Conservation (phyloP, 1,140 invertebrate genomes). For the Nasonia giraulti region DNA sequence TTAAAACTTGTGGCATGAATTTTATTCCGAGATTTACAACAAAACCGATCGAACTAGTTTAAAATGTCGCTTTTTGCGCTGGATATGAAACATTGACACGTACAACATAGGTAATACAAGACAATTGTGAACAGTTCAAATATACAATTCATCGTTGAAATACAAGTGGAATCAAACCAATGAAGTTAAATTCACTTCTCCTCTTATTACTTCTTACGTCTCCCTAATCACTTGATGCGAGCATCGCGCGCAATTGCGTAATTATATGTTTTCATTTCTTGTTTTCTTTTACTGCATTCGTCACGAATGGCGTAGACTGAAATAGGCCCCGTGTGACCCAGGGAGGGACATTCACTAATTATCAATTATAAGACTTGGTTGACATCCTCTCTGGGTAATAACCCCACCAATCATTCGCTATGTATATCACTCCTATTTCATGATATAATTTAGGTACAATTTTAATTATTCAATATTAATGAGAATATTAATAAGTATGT, state of each 20-base stretch:
- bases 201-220: constrained; percentile 54
- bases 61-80: constrained; percentile 70
- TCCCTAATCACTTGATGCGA: constrained; percentile 51
- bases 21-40: constrained; percentile 74
- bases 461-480: constrained; percentile 76
- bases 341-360: constrained; percentile 68
- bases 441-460: constrained; percentile 75
- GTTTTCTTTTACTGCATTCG: constrained; percentile 46
- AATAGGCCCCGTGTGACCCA: constrained; percentile 70
- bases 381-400: constrained; percentile 67
- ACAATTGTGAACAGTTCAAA: constrained; percentile 70
- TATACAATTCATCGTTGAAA: constrained; percentile 66
- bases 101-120: constrained; percentile 74
- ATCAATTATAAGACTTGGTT: constrained; percentile 64
- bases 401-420: constrained; percentile 64
- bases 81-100: constrained; percentile 74
- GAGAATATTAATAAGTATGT: constrained; percentile 75
- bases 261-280: constrained; percentile 24
- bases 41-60: constrained; percentile 70
- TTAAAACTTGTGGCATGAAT: constrained; percentile 72
- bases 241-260: constrained; percentile 50
- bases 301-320: constrained; percentile 59
- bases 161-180: constrained; percentile 63
- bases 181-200: constrained; percentile 59
- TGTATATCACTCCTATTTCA: constrained; percentile 71